A percentile compares a stretch with the other conserved stretches of the same genome.
Evolutionary conservation across 1,140 invertebrate species (phyloP).

Genomic region (Zaprionus africanus): DNA sequence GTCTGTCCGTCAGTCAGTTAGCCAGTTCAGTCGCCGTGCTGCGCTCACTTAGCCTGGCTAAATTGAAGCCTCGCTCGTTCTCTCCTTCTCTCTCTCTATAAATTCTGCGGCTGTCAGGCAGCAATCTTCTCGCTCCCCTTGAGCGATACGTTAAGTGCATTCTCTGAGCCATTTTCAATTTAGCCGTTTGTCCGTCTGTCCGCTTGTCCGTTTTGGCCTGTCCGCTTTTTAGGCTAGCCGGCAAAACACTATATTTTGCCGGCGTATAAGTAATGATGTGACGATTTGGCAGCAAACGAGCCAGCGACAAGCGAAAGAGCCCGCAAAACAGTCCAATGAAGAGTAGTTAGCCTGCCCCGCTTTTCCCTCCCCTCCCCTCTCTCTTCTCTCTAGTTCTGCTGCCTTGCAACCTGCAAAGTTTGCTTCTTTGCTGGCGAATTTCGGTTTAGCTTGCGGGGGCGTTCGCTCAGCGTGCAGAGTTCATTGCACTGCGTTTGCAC

Average conservation of each 20-base stretch:
- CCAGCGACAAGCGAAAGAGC: conserved; percentile 45
- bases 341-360: not conserved
- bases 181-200: conserved; percentile 40
- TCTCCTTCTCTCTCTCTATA: conserved; percentile 48
- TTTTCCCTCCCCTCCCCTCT: not conserved
- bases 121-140: not conserved
- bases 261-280: conserved; percentile 80
- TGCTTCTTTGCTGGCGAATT: not conserved
- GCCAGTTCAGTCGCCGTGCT: not conserved
- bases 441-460: conserved; percentile 17
- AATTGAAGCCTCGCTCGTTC: conserved; percentile 55
- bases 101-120: conserved; percentile 65
- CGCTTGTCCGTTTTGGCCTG: conserved; percentile 1
- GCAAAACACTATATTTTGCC: conserved; percentile 74
- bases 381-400: not conserved
- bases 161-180: conserved; percentile 74
- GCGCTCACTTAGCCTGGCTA: conserved; percentile 37
- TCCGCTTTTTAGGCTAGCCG: conserved; percentile 45
- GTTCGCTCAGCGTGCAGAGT: conserved; percentile 32
- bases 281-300: conserved; percentile 73
- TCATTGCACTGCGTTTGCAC: conserved; percentile 49
- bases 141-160: conserved; percentile 59
- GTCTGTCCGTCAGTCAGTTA: conserved; percentile 9
- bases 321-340: conserved; percentile 15
- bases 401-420: not conserved